These are phyloP conservation scores for Camponotus floridanus DNA, from an alignment of 1,140 invertebrate genomes.

Conservation along the genomic window DNA sequence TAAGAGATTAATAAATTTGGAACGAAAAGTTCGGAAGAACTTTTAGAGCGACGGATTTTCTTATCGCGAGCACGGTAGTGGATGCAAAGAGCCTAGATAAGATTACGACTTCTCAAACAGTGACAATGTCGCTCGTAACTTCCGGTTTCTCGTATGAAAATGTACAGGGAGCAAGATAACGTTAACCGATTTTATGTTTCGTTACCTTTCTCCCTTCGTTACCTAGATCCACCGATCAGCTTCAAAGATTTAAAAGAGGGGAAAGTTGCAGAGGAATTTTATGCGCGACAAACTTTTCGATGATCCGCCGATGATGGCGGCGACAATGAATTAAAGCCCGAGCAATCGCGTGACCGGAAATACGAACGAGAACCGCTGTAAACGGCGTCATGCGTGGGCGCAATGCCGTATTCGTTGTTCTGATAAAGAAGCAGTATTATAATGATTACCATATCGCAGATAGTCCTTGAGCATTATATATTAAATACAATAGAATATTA, in stretches of 20 bases:
- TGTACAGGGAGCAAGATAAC: constrained; percentile 47
- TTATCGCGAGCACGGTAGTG: constrained; percentile 35
- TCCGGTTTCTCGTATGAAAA: constrained; percentile 69
- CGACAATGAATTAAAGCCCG: constrained; percentile 63
- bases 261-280: not conserved
- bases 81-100: constrained; percentile 68
- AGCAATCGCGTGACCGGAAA: constrained; percentile 73
- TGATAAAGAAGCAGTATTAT: constrained; percentile 20
- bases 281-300: not conserved
- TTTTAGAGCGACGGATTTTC: constrained; percentile 12
- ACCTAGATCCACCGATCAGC: not conserved
- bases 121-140: constrained; percentile 59
- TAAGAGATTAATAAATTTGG: constrained; percentile 31
- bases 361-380: constrained; percentile 54
- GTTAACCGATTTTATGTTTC: constrained; percentile 29
- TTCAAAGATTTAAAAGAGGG: not conserved
- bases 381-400: constrained; percentile 58
- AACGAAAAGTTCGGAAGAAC: not conserved
- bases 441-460: not conserved
- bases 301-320: not conserved
- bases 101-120: constrained; percentile 73
- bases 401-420: constrained; percentile 52
- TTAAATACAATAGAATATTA: not conserved
- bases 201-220: not conserved
- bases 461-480: not conserved